phyloP scores from a whole-genome alignment of 2,888 invertebrate species.

The Lasioglossum oenotherae region DNA sequence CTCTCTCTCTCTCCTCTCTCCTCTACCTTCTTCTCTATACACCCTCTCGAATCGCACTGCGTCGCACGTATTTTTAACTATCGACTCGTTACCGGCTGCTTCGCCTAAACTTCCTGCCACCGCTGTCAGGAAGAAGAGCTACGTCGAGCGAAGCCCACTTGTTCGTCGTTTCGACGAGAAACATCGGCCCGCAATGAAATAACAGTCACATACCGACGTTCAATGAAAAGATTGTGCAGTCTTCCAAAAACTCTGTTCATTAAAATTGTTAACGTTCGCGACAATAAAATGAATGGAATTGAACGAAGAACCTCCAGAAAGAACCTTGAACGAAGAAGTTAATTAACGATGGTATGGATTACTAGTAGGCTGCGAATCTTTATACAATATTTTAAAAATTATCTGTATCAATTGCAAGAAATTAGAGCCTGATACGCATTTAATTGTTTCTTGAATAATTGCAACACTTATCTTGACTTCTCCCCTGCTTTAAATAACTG shows the following conservation, averaged over 20 bases:
- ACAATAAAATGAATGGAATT: background rate
- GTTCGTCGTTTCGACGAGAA: conserved; percentile 32
- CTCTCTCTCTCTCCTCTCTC: background rate
- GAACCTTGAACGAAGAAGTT: background rate
- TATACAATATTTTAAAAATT: background rate
- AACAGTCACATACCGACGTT: background rate
- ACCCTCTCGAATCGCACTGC: background rate
- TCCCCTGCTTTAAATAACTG: background rate
- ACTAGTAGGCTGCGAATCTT: background rate
- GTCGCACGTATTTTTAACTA: conserved; percentile 73
- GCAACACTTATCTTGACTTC: background rate
- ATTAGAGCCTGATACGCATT: background rate
- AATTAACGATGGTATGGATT: background rate
- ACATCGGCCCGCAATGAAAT: background rate
- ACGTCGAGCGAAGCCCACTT: conserved; percentile 54
- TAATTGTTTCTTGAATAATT: background rate
- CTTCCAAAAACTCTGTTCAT: background rate
- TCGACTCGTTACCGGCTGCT: conserved; percentile 70
- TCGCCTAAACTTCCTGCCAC: conserved; percentile 77
- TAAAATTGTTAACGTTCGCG: background rate
- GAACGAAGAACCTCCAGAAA: background rate
- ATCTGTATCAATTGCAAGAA: no score
- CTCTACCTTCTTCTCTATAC: background rate
- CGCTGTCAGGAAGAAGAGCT: conserved; percentile 69
- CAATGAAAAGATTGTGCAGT: background rate